These are phyloP conservation scores for Glossosoma conforme DNA, from an alignment of 1,140 invertebrate species.

Conservation along the genomic window DNA sequence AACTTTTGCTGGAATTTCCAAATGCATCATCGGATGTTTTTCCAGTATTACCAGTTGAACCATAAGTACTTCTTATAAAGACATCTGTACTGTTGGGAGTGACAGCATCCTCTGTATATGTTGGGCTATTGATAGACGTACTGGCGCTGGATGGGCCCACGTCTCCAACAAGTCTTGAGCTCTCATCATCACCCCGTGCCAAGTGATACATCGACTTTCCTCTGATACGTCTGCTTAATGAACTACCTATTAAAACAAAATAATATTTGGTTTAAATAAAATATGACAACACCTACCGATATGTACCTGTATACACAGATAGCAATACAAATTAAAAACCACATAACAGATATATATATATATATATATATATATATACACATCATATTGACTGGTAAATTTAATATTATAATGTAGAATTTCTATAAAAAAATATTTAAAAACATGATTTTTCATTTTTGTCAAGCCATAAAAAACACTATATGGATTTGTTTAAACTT, in stretches of 20 bases:
- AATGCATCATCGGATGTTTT: conserved; percentile 2
- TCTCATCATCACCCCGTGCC: conserved; percentile 57
- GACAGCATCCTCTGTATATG: conserved; percentile 16
- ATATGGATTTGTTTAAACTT: conserved; percentile 37
- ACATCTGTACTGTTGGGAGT: conserved; percentile 20
- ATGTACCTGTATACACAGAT: no score
- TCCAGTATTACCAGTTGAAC: conserved; percentile 25
- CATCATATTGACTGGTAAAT: no score
- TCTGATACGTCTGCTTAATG: conserved; percentile 65
- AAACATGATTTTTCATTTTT: no score
- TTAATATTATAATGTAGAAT: no score
- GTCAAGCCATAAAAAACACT: not conserved
- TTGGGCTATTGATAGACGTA: conserved; percentile 34
- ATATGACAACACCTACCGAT: no score
- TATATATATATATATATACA: no score
- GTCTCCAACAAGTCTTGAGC: conserved; percentile 42
- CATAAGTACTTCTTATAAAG: conserved; percentile 22
- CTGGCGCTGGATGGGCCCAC: conserved; percentile 38
- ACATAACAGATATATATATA: no score
- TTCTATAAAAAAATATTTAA: no score
- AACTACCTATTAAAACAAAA: conserved; percentile 52
- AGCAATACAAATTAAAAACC: no score
- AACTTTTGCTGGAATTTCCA: conserved; percentile 21
- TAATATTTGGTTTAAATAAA: no score
- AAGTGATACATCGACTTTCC: conserved; percentile 68